phyloP scores from a whole-genome alignment of 2,888 invertebrate genomes.

The Macaria notata region DNA sequence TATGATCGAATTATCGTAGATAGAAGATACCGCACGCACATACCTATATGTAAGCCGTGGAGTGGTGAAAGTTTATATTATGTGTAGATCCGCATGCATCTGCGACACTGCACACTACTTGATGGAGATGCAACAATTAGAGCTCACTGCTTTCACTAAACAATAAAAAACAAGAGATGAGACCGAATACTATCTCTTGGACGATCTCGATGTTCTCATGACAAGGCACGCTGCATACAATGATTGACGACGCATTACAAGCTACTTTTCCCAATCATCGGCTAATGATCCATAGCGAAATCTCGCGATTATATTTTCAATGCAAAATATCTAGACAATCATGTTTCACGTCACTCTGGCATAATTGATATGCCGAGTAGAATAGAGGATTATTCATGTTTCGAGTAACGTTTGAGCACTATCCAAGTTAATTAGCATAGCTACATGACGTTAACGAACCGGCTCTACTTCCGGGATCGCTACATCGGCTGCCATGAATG shows the following conservation, averaged over 20 bases:
- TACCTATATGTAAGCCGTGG: neutral
- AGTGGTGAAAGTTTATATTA: slow-evolving; percentile 69
- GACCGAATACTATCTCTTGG: slow-evolving; percentile 24
- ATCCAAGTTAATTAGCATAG: slow-evolving; percentile 72
- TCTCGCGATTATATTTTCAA: neutral
- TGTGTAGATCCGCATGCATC: slow-evolving; percentile 48
- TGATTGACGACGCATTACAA: slow-evolving; percentile 17
- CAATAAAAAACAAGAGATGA: slow-evolving; percentile 40
- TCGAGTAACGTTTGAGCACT: slow-evolving; percentile 56
- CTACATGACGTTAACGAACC: slow-evolving; percentile 74
- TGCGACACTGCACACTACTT: slow-evolving; percentile 54
- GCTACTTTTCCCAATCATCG: slow-evolving; percentile 5
- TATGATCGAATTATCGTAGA: too few species aligned
- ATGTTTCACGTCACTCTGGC: slow-evolving; percentile 17
- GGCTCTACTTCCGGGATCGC: slow-evolving; percentile 79
- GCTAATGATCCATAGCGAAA: slow-evolving; percentile 3
- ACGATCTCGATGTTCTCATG: slow-evolving; percentile 34
- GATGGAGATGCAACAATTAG: slow-evolving; percentile 61
- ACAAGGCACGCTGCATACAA: slow-evolving; percentile 29
- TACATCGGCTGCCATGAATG: slow-evolving; percentile 69
- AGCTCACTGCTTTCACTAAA: slow-evolving; percentile 57
- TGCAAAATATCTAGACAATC: neutral
- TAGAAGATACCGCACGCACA: too few species aligned
- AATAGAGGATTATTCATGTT: slow-evolving; percentile 34
- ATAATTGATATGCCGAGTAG: slow-evolving; percentile 22